Evolutionary conservation across 2,888 invertebrate species (phyloP).

Genomic region (Caenorhabditis virilis): DNA sequence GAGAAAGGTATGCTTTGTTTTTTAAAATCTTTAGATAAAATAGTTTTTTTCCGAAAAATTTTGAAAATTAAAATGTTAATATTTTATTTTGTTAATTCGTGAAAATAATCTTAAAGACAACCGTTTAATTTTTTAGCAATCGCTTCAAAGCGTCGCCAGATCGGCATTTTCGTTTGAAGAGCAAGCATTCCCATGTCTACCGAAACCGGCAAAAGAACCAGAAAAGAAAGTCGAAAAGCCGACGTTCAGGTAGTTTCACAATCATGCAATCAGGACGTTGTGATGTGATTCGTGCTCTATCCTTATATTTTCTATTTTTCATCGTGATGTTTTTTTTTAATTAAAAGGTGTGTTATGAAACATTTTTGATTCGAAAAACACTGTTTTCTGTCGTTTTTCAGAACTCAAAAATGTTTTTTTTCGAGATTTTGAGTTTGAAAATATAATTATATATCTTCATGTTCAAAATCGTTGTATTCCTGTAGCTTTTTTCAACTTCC

Average conservation of each 20-base stretch:
- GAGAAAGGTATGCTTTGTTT: too few relatives aligned
- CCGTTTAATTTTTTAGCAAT: slow-evolving; percentile 2
- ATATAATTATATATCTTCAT: too few relatives aligned
- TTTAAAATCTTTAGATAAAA: too few relatives aligned
- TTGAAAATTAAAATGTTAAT: too few relatives aligned
- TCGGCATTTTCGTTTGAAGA: slow-evolving; percentile 53
- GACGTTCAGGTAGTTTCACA: slow-evolving; percentile 44
- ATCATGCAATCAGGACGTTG: neutral
- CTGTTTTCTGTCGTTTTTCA: too few relatives aligned
- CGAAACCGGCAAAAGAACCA: slow-evolving; percentile 44
- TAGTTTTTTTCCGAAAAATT: too few relatives aligned
- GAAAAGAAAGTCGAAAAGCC: slow-evolving; percentile 42
- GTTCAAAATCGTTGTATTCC: too few relatives aligned
- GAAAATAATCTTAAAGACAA: neutral
- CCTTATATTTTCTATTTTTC: neutral
- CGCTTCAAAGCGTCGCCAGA: neutral
- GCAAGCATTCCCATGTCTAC: slow-evolving; percentile 52
- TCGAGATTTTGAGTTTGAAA: too few relatives aligned
- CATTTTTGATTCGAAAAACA: too few relatives aligned
- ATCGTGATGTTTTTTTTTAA: neutral
- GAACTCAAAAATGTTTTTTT: too few relatives aligned
- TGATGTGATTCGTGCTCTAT: slow-evolving; percentile 7
- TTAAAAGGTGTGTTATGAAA: slow-evolving; percentile 1
- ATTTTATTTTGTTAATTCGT: neutral
- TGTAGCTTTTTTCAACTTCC: too few relatives aligned